These are phyloP conservation scores for Apostichopus japonicus DNA, from an alignment of 35 echinoderm and acorn worm species.

Conservation along the genomic window DNA sequence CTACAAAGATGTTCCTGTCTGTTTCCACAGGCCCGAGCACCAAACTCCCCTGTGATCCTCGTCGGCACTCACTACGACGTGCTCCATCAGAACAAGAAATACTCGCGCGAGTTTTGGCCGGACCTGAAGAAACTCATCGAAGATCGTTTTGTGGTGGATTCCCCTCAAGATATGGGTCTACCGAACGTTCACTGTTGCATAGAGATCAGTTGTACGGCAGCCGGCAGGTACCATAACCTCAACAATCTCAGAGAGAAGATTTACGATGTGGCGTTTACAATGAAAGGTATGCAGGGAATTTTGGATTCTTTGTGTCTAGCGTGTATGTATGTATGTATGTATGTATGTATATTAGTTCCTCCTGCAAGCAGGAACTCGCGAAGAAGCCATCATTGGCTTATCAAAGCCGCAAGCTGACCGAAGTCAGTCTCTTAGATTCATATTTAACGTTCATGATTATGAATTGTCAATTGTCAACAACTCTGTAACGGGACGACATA, in stretches of 20 bases:
- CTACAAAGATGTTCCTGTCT: neutral
- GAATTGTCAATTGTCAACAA: too few relatives aligned
- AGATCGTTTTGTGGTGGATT: conserved; percentile 88
- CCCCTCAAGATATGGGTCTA: conserved; percentile 83
- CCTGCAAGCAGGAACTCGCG: too few relatives aligned
- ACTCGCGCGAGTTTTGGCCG: conserved; percentile 79
- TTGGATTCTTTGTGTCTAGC: too few relatives aligned
- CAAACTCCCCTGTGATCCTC: conserved; percentile 92
- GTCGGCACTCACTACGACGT: conserved; percentile 95
- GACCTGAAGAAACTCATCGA: conserved; percentile 85
- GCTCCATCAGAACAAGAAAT: conserved; percentile 65
- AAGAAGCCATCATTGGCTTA: too few relatives aligned
- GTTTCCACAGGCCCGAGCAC: conserved; percentile 82
- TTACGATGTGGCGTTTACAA: conserved; percentile 86
- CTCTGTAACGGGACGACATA: too few relatives aligned
- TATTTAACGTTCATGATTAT: too few relatives aligned
- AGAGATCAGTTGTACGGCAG: conserved; percentile 72
- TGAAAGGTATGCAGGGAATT: conserved; percentile 64
- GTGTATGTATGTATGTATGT: too few relatives aligned
- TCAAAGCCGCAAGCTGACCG: too few relatives aligned
- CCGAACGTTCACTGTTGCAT: conserved; percentile 78
- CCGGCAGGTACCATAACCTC: conserved; percentile 58
- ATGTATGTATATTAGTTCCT: too few relatives aligned
- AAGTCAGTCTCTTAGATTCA: too few relatives aligned
- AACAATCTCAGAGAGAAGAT: conserved; percentile 76